Percentiles rank a stretch among this genome's conserved stretches.
Conservation (phyloP, 2,113 vertebrate genomes). For the Damaliscus lunatus region DNA sequence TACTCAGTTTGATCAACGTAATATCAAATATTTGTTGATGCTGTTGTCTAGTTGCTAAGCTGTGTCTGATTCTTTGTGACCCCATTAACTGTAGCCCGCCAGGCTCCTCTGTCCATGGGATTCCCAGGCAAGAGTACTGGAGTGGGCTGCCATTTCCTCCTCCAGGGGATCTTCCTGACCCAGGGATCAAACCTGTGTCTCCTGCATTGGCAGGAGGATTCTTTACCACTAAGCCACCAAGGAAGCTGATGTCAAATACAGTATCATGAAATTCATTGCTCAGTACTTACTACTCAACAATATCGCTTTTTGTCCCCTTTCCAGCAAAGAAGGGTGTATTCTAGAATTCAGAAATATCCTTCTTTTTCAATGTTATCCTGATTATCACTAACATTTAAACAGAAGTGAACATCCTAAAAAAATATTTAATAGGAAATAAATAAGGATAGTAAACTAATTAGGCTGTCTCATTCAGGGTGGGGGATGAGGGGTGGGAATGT, state of each 20-base stretch:
- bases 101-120: background rate
- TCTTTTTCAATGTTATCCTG: background rate
- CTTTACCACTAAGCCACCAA: background rate
- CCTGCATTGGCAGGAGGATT: background rate
- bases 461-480: background rate
- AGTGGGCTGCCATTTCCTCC: background rate
- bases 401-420: background rate
- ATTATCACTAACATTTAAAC: conserved; percentile 10
- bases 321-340: background rate
- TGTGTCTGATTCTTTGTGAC: background rate
- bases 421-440: background rate
- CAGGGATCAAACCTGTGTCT: background rate
- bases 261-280: background rate
- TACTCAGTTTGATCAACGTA: background rate
- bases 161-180: background rate
- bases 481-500: background rate
- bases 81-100: background rate
- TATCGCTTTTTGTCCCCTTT: background rate
- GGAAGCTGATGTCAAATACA: background rate
- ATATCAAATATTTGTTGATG: background rate
- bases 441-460: background rate
- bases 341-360: background rate
- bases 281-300: background rate
- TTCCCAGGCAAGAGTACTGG: background rate
- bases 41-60: background rate